Percentiles rank a stretch among this genome's conserved stretches.
phyloP scores from a whole-genome alignment of 2,113 vertebrate species.

The Isurus oxyrinchus region DNA sequence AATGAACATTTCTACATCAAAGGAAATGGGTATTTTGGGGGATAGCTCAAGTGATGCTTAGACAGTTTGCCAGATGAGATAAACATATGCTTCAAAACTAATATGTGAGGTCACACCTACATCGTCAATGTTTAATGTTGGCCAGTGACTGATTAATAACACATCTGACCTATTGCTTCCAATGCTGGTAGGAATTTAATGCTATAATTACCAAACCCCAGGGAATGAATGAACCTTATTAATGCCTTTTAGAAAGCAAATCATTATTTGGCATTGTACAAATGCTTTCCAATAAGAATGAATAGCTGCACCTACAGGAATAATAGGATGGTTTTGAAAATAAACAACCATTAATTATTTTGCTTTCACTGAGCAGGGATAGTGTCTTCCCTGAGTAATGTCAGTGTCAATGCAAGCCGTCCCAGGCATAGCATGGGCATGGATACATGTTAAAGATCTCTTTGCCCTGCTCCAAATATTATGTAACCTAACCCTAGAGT shows the following conservation, averaged over 20 bases:
- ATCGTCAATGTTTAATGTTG: constrained; percentile 9
- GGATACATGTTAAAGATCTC: background rate
- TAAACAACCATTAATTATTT: background rate
- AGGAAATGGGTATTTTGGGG: background rate
- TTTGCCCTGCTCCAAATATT: background rate
- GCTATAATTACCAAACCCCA: background rate
- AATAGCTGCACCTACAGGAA: background rate
- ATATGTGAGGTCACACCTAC: background rate
- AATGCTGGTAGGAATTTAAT: background rate
- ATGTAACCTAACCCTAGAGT: background rate
- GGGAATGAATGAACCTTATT: background rate
- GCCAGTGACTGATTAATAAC: background rate
- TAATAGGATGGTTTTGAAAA: background rate
- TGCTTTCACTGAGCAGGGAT: background rate
- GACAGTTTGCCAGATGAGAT: background rate
- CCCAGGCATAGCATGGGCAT: background rate
- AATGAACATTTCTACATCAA: background rate
- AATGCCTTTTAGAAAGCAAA: background rate
- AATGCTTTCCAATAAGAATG: background rate
- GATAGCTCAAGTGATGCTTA: background rate
- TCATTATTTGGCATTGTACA: background rate
- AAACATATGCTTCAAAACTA: background rate
- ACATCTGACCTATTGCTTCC: background rate
- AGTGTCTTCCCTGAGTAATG: background rate
- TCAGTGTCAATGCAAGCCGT: background rate